phyloP scores from a whole-genome alignment of 1,140 invertebrate species.

The Platyura marginata region DNA sequence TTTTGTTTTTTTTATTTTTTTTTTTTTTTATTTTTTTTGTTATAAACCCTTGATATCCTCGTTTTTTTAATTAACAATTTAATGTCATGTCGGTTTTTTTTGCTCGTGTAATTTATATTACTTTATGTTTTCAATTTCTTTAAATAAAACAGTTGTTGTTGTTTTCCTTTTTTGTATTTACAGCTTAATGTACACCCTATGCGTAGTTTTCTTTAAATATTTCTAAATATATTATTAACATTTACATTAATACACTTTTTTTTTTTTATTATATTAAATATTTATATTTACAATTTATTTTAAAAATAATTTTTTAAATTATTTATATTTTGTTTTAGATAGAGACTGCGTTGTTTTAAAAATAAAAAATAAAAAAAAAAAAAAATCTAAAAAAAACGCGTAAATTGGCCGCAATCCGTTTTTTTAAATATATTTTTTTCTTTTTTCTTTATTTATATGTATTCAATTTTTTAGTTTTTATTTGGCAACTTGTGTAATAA shows the following conservation, averaged over 20 bases:
- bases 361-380: neutral
- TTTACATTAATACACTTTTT: neutral
- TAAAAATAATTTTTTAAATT: neutral
- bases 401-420: neutral
- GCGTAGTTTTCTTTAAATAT: neutral
- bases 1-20: neutral
- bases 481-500: no score
- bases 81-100: neutral
- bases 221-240: neutral
- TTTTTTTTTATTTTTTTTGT: neutral
- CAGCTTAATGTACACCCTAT: neutral
- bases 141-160: no score
- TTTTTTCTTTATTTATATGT: neutral
- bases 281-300: neutral
- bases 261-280: neutral
- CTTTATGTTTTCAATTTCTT: neutral
- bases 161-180: neutral
- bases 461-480: neutral
- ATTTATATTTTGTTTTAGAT: neutral
- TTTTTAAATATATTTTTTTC: neutral
- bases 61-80: neutral
- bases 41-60: neutral
- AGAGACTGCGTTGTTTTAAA: neutral
- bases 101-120: neutral
- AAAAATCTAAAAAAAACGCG: neutral